A percentile compares a stretch with the other conserved stretches of the same genome.
These are phyloP conservation scores for Cataglyphis albicans DNA, from an alignment of 2,888 invertebrate genomes.

Conservation along the genomic window DNA sequence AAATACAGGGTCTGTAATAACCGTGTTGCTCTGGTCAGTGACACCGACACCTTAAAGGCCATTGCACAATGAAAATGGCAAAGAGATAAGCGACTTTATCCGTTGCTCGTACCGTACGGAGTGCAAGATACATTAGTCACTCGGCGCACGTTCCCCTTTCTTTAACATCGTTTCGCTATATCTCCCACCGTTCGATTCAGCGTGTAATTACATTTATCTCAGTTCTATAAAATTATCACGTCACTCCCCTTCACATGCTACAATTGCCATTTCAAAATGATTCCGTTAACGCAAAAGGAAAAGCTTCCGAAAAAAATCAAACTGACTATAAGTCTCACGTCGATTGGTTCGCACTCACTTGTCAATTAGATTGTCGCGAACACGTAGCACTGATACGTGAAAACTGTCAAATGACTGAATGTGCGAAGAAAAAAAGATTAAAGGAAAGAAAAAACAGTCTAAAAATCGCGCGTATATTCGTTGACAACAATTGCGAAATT, in stretches of 20 bases:
- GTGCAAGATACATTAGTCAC: slow-evolving; percentile 43
- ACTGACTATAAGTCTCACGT: background rate
- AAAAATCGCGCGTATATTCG: background rate
- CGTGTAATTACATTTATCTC: background rate
- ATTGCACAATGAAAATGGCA: slow-evolving; percentile 47
- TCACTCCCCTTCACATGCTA: background rate
- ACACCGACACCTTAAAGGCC: slow-evolving; percentile 67
- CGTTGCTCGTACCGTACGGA: slow-evolving; percentile 16
- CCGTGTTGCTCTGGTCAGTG: slow-evolving; percentile 74
- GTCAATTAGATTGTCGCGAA: background rate
- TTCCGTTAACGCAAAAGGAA: background rate
- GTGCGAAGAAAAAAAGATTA: background rate
- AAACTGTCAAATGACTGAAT: background rate
- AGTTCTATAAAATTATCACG: slow-evolving; percentile 7
- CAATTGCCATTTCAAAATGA: background rate
- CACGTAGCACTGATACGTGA: background rate
- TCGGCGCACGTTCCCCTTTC: slow-evolving; percentile 10
- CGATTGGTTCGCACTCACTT: background rate
- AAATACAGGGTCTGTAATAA: slow-evolving; percentile 66
- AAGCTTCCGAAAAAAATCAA: background rate
- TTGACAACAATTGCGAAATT: slow-evolving; percentile 9
- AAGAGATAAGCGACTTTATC: slow-evolving; percentile 58
- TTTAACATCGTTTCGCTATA: slow-evolving; percentile 6
- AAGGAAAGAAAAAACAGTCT: background rate
- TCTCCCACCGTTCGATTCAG: slow-evolving; percentile 1